Evolutionary conservation across 1,140 invertebrate species (phyloP).

Genomic region (Pseudoatta argentina): DNA sequence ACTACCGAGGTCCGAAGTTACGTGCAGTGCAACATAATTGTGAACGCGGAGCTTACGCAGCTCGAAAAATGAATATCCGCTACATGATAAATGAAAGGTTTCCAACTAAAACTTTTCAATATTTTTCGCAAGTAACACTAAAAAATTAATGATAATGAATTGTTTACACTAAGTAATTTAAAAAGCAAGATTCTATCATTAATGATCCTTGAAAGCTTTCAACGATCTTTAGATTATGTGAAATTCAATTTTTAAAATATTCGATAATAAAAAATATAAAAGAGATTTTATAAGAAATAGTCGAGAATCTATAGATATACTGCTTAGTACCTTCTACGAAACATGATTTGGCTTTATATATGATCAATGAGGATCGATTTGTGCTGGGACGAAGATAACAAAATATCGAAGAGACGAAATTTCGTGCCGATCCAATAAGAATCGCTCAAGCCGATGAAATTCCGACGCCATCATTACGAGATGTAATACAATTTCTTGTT

Average conservation of each 20-base stretch:
- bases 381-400: constrained; percentile 23
- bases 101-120: constrained; percentile 17
- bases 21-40: constrained; percentile 52
- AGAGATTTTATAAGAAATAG: not conserved
- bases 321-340: not conserved
- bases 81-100: constrained; percentile 6
- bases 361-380: constrained; percentile 49
- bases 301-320: not conserved
- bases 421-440: constrained; percentile 3
- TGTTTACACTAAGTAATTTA: not conserved
- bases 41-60: constrained; percentile 21
- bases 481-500: constrained; percentile 6
- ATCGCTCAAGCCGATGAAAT: constrained; percentile 72
- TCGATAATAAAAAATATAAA: not conserved
- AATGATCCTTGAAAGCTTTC: not conserved
- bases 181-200: not conserved
- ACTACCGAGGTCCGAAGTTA: constrained; percentile 33
- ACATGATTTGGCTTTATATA: not conserved
- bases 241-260: not conserved
- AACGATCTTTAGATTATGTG: not conserved
- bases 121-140: not conserved
- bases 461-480: constrained; percentile 61
- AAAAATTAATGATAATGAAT: not conserved
- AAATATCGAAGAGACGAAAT: constrained; percentile 48
- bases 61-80: constrained; percentile 49